Evolutionary conservation across 2,113 vertebrate species (phyloP).

Genomic region (Lepidothrix coronata): DNA sequence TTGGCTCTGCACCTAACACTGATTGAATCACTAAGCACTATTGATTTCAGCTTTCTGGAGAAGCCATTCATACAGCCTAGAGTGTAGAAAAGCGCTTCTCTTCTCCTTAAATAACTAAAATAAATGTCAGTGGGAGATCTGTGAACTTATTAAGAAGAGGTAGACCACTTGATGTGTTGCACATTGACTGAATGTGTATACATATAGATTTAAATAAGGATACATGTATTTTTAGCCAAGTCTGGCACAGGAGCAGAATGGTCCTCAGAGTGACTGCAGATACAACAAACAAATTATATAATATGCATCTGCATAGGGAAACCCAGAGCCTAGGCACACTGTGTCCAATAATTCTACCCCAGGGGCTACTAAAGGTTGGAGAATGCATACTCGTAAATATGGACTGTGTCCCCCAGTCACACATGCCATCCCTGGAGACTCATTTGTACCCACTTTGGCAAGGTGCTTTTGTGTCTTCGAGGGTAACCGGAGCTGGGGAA

Average conservation of each 20-base stretch:
- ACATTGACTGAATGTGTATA: background rate
- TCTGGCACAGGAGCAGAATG: background rate
- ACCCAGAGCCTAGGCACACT: background rate
- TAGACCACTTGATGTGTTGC: conserved; percentile 16
- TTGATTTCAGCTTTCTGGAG: conserved; percentile 56
- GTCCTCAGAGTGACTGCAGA: conserved; percentile 6
- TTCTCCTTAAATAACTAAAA: conserved; percentile 60
- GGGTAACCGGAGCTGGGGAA: background rate
- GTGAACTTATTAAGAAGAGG: conserved; percentile 49
- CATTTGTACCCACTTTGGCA: background rate
- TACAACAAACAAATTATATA: background rate
- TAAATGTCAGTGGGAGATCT: conserved; percentile 59
- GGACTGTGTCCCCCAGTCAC: background rate
- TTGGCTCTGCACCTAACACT: background rate
- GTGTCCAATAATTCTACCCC: background rate
- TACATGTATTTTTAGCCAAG: conserved; percentile 4
- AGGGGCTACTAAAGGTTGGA: conserved; percentile 11
- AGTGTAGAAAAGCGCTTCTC: conserved; percentile 52
- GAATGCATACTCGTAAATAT: background rate
- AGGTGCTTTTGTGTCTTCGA: background rate
- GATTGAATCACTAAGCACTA: conserved; percentile 30
- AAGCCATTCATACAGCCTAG: conserved; percentile 27
- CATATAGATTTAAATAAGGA: background rate
- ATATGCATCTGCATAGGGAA: background rate
- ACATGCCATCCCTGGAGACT: background rate